Evolutionary conservation across 2,888 invertebrate genomes (phyloP).

Genomic region (Acheta domesticus): DNA sequence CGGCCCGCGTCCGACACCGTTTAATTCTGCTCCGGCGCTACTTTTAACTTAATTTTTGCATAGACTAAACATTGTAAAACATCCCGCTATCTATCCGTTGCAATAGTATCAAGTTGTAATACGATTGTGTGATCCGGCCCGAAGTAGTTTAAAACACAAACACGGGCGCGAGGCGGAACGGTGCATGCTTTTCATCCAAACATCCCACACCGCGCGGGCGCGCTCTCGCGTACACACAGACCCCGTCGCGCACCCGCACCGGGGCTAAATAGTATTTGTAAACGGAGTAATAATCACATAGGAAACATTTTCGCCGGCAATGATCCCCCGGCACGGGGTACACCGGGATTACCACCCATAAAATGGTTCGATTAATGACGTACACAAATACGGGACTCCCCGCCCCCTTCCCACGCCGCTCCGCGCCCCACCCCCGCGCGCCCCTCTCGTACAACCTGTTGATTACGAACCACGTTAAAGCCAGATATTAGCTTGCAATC

Average conservation of each 20-base stretch:
- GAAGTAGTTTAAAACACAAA: slow-evolving; percentile 18
- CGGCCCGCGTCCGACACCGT: background rate
- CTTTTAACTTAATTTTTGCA: slow-evolving; percentile 18
- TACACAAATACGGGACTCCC: slow-evolving; percentile 28
- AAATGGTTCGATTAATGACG: slow-evolving; percentile 33
- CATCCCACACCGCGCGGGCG: background rate
- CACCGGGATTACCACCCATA: slow-evolving; percentile 30
- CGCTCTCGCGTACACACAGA: background rate
- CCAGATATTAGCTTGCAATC: slow-evolving; percentile 27
- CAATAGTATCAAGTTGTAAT: slow-evolving; percentile 18
- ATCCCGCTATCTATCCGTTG: slow-evolving; percentile 10
- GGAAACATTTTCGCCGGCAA: slow-evolving; percentile 32
- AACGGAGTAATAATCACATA: slow-evolving; percentile 32
- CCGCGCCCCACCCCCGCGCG: background rate
- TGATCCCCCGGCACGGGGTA: slow-evolving; percentile 29
- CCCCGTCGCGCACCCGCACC: background rate
- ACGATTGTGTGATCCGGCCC: background rate
- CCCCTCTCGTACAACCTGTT: slow-evolving; percentile 28
- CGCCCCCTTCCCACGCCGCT: background rate
- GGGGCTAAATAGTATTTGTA: slow-evolving; percentile 31
- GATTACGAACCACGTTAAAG: slow-evolving; percentile 28
- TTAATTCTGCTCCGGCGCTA: background rate
- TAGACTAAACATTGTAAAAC: slow-evolving; percentile 9
- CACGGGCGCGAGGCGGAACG: slow-evolving; percentile 7
- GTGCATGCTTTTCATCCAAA: slow-evolving; percentile 18